Evolutionary conservation across 2,888 invertebrate genomes (phyloP).

Genomic region (Amorpha juglandis): DNA sequence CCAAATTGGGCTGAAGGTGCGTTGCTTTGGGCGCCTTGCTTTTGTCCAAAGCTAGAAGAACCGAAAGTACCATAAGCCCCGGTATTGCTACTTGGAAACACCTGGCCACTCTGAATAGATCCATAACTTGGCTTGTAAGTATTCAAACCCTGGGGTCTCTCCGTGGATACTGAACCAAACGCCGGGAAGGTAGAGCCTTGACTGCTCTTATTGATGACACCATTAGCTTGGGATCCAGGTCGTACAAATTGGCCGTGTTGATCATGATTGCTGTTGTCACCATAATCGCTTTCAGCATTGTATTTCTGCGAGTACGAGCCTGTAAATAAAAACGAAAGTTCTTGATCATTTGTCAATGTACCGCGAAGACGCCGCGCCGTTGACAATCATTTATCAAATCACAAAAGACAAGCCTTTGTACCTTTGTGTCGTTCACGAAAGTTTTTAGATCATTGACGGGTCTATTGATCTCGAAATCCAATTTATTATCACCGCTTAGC

Average conservation of each 20-base stretch:
- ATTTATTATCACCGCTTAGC: constrained; percentile 6
- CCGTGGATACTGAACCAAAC: neutral
- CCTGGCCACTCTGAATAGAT: constrained; percentile 2
- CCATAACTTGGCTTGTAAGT: neutral
- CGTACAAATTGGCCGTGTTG: constrained; percentile 57
- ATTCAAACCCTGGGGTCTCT: neutral
- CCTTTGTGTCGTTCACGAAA: constrained; percentile 37
- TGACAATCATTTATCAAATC: constrained; percentile 66
- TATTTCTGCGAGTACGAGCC: constrained; percentile 77
- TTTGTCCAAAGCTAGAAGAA: constrained; percentile 18
- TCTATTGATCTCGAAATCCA: neutral
- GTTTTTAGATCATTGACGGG: neutral
- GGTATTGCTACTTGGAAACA: neutral
- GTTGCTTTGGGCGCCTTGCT: neutral
- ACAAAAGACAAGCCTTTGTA: constrained; percentile 59
- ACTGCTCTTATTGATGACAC: constrained; percentile 58
- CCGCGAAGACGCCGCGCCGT: constrained; percentile 54
- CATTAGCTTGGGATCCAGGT: constrained; percentile 55
- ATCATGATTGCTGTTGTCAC: constrained; percentile 58
- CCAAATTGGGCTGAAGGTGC: constrained; percentile 4
- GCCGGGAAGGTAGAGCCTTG: constrained; percentile 48
- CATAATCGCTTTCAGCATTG: constrained; percentile 70
- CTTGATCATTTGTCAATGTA: constrained; percentile 70
- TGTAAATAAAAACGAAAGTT: constrained; percentile 81
- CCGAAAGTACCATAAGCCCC: constrained; percentile 7